Evolutionary conservation across 2,888 invertebrate species (phyloP), one percentile per base, ranked within the genome.

Genomic region (Metallyticus violacea): DNA sequence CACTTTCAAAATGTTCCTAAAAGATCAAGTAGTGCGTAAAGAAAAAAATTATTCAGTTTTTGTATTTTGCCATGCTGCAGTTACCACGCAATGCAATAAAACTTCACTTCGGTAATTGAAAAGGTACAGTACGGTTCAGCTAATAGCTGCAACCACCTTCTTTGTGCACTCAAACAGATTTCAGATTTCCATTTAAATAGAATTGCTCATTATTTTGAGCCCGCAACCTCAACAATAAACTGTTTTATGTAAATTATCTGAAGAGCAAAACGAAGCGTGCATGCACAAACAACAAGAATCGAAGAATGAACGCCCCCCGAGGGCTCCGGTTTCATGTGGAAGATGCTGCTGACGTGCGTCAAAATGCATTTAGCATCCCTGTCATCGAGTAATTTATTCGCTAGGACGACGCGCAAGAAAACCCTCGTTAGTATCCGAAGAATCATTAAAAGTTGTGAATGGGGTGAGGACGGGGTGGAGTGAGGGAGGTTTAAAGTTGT

Each of bases 311-410:
- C 40, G 40, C 40, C 40, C 40, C 40, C 40, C 40, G 40, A 62
- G 40, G 40, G 40, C 40, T 62, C 40, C 40, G 40, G 40, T 62
- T 62, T 62, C 40, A 62, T 62, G 40, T 62, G 40, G 40, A 62
- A 62, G 40, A 62, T 62, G 40, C 40, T 62, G 40, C n/a, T 81
- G 81, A 30, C 81, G 30, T 81, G 81, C 81, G 81, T 81, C 81
- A 81, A 81, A 81, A 81, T 81, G 81, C 81, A 81, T 81, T 81
- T 81, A 81, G 81, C 81, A 81, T 81, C 81, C 81, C 81, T 81
- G 81, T 81, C 81, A 81, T 81, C 30, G 30, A n/a, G 30, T 81
- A 81, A 81, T 81, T 81, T 81, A 81, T 81, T 81, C 81, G n/a
- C 40, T 62, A 62, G 3, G 40, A 62, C 40, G 40, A 62, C 40